A percentile compares a stretch with the other conserved stretches of the same genome.
These are phyloP conservation scores for Cataglyphis livida DNA, from an alignment of 2,888 invertebrate genomes.

Conservation along the genomic window DNA sequence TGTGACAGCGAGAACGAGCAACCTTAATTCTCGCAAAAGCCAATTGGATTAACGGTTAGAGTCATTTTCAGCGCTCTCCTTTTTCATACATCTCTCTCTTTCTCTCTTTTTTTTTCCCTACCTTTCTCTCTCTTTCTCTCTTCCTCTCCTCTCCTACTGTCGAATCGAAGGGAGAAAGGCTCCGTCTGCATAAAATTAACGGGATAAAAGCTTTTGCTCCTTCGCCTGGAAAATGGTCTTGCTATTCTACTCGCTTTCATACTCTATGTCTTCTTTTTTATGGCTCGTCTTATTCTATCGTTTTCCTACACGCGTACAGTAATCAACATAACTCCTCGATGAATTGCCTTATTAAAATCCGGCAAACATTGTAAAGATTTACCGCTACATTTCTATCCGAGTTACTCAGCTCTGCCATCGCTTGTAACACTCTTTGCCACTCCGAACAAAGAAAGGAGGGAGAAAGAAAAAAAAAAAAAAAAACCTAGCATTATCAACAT, in stretches of 20 bases:
- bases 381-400: constrained; percentile 29
- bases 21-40: constrained; percentile 71
- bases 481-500: constrained; percentile 58
- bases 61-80: constrained; percentile 67
- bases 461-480: neutral
- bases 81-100: constrained; percentile 38
- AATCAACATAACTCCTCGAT: constrained; percentile 12
- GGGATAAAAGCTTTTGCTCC: constrained; percentile 61
- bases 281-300: constrained; percentile 18
- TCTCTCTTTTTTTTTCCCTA: neutral
- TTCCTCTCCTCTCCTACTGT: constrained; percentile 36
- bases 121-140: neutral
- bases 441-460: neutral
- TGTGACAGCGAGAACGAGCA: constrained; percentile 64
- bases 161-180: constrained; percentile 63
- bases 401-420: neutral
- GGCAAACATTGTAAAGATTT: constrained; percentile 66
- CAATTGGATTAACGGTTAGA: constrained; percentile 73
- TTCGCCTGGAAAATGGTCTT: constrained; percentile 63
- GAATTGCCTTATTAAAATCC: constrained; percentile 66
- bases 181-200: constrained; percentile 72
- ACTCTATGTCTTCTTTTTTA: neutral
- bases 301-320: constrained; percentile 25
- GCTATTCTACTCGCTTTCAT: constrained; percentile 18
- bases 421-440: neutral